Conservation (phyloP, 2,113 vertebrate species). For the Oncorhynchus keta region DNA sequence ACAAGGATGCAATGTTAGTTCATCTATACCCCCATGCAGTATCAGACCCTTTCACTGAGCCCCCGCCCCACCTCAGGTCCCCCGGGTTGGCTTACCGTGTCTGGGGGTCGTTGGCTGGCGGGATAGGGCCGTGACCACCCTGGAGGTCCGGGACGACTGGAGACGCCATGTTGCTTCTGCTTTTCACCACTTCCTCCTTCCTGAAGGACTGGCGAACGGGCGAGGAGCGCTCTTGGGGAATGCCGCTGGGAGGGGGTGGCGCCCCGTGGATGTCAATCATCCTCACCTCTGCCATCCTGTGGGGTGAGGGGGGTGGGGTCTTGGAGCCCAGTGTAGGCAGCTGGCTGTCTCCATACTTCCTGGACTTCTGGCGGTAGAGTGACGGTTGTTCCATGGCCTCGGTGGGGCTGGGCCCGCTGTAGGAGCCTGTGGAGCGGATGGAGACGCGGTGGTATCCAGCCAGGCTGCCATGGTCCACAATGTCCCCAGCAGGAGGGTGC, state of each 20-base stretch:
- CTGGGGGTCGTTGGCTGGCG: constrained; percentile 80
- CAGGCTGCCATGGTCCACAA: constrained; percentile 80
- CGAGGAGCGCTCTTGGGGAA: constrained; percentile 83
- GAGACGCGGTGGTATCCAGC: constrained; percentile 85
- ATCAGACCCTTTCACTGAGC: constrained; percentile 2
- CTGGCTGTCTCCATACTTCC: constrained; percentile 80
- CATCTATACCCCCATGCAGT: constrained; percentile 62
- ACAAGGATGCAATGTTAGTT: constrained; percentile 69
- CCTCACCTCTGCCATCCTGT: constrained; percentile 84
- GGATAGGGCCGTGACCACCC: constrained; percentile 66
- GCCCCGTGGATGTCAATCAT: constrained; percentile 84
- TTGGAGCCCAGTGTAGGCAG: constrained; percentile 87
- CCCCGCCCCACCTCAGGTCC: background rate
- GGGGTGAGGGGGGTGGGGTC: constrained; percentile 91
- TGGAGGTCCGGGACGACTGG: constrained; percentile 78
- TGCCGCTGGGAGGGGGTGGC: constrained; percentile 59
- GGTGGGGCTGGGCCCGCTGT: constrained; percentile 81
- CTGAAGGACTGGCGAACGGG: constrained; percentile 89
- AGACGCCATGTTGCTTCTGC: constrained; percentile 65
- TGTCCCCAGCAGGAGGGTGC: constrained; percentile 73
- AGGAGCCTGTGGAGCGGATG: constrained; percentile 84
- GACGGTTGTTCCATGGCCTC: constrained; percentile 87
- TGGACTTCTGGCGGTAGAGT: constrained; percentile 88
- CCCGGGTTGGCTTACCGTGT: constrained; percentile 81
- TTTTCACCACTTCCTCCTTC: constrained; percentile 84